Base-by-base conservation (phyloP, 1,140 invertebrate genomes). In the Drosophila setifemur region DNA sequence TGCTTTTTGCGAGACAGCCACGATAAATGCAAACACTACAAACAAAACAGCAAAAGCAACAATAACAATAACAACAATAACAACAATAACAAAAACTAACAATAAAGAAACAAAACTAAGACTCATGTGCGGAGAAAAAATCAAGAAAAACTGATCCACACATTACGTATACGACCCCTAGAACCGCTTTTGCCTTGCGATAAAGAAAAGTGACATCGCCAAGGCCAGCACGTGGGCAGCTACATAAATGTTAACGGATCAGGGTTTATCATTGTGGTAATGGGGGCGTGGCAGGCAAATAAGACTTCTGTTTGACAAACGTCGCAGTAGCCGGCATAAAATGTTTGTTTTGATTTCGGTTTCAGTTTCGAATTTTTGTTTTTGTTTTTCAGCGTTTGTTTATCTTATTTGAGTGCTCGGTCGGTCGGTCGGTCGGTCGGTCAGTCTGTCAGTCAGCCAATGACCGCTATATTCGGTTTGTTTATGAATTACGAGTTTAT, bases 121-220 rank as follows among this genome's bases (percentile, higher is more conserved):
- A 47, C 43, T 9, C 50, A 43, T 18, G 18, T 50, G 47, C 19
- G 18, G 16, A 39, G 40, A 26, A 35, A 53, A 60, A 43, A 25
- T 31, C 9, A 26, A 45, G n/a, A 29, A 40, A 54, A 61, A 52
- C 48, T 26, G n/a, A 45, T 19, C 33, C 31, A 18, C 53, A 57
- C 31, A 73, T 73, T 73, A 85, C 50, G 70, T 77, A 73, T 73
- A 72, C 69, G 69, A 72, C 61, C 61, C 61, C 49, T 73, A 57
- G 61, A 63, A 68, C 52, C 43, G 45, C 49, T 47, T 48, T 60
- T 69, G 58, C 58, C 42, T 31, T 29, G 68, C 72, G 77, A 82
- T 82, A 73, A 67, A 63, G 77, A 82, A 81, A 75, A 76, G 54
- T 82, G 78, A 72, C 77, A 66, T 82, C 35, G 68, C 42, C 77